Evolutionary conservation across 2,888 invertebrate genomes (phyloP).

Genomic region (Galerucella nymphaeae): DNA sequence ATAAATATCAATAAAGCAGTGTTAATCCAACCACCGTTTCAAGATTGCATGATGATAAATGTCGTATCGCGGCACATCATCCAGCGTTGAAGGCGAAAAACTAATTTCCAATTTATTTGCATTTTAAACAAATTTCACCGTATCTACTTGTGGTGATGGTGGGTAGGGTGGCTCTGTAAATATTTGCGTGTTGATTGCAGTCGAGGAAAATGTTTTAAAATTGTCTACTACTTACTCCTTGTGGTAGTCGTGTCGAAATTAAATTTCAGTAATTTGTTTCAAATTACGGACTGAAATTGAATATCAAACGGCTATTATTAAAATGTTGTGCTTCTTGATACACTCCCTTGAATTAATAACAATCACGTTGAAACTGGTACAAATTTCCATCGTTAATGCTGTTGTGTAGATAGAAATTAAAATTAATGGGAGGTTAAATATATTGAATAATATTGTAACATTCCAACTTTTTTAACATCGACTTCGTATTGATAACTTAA

Average conservation of each 20-base stretch:
- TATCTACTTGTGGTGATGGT: conserved; percentile 37
- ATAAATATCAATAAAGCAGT: neutral
- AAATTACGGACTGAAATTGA: conserved; percentile 39
- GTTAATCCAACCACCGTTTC: neutral
- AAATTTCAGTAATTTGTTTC: conserved; percentile 43
- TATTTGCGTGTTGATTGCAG: conserved; percentile 48
- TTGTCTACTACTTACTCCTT: conserved; percentile 39
- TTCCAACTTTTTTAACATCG: too few species aligned
- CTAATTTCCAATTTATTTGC: conserved; percentile 46
- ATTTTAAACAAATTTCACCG: conserved; percentile 44
- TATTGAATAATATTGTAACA: too few species aligned
- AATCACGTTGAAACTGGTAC: neutral
- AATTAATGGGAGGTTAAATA: too few species aligned
- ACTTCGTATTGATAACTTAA: too few species aligned
- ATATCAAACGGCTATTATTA: conserved; percentile 39
- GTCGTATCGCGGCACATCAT: neutral
- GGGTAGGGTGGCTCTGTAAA: conserved; percentile 38
- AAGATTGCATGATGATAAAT: neutral
- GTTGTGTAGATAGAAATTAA: too few species aligned
- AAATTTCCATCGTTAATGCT: neutral
- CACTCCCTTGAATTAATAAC: neutral
- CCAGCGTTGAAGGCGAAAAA: conserved; percentile 26
- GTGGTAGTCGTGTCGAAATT: conserved; percentile 25
- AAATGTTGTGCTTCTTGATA: conserved; percentile 1
- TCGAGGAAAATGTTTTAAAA: conserved; percentile 37